Conservation (phyloP, 2,113 vertebrate genomes). For the Microtus ochrogaster region DNA sequence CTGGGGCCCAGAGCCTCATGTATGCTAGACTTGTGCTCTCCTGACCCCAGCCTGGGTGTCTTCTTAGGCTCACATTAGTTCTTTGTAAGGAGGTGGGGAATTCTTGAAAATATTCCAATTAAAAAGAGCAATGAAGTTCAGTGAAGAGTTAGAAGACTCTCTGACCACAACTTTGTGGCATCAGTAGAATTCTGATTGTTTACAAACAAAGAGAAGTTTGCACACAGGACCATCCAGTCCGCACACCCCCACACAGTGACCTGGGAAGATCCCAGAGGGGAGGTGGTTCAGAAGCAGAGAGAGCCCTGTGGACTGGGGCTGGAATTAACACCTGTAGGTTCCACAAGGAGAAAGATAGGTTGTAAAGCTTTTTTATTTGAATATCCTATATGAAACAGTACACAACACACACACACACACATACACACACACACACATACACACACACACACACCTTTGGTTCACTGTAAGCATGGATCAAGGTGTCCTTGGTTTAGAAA, state of each 20-base stretch:
- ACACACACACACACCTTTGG: too few relatives aligned
- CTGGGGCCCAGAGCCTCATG: not conserved
- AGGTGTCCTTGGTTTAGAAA: not conserved
- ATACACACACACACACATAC: not conserved
- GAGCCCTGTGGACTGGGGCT: not conserved
- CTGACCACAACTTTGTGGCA: not conserved
- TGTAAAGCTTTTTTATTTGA: not conserved
- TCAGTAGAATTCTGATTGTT: not conserved
- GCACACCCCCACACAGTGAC: rapidly evolving
- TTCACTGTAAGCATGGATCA: not conserved
- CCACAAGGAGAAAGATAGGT: not conserved
- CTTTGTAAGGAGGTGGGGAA: not conserved
- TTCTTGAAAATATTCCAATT: not conserved
- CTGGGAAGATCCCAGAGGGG: not conserved
- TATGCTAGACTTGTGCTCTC: not conserved
- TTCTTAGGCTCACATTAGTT: not conserved
- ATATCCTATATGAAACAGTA: not conserved
- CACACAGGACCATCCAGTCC: rapidly evolving
- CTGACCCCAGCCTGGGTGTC: not conserved
- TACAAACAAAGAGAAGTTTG: not conserved
- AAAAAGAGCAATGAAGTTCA: not conserved
- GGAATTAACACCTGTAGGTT: not conserved
- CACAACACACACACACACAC: too few relatives aligned
- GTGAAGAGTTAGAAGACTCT: not conserved
- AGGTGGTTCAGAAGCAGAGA: not conserved